Conservation (phyloP, 2,113 vertebrate genomes). For the Dendrocopos noguchii region DNA sequence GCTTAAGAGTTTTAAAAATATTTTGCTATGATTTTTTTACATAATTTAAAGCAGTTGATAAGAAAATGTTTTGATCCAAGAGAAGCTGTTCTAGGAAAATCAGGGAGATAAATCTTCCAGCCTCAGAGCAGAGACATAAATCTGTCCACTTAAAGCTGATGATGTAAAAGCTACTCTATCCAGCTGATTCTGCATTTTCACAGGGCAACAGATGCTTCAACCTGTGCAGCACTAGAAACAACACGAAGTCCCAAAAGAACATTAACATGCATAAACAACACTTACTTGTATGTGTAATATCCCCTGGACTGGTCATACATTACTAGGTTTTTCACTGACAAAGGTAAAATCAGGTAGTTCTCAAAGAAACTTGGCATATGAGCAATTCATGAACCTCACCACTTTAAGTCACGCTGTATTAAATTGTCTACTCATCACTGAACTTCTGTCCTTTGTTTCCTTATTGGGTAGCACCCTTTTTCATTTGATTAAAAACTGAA, state of each 20-base stretch:
- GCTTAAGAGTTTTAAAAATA: background rate
- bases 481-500: background rate
- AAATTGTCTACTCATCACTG: background rate
- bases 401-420: background rate
- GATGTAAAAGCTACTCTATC: slow-evolving; percentile 25
- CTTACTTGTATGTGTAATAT: slow-evolving; percentile 29
- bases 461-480: background rate
- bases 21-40: background rate
- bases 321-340: background rate
- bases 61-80: slow-evolving; percentile 35
- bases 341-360: background rate
- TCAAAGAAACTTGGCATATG: background rate
- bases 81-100: background rate
- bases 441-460: background rate
- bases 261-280: slow-evolving; percentile 6
- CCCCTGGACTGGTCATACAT: background rate
- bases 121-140: slow-evolving; percentile 8
- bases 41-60: slow-evolving; percentile 15
- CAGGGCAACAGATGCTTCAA: slow-evolving; percentile 12
- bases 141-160: slow-evolving; percentile 13
- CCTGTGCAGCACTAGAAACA: slow-evolving; percentile 12
- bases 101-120: slow-evolving; percentile 6
- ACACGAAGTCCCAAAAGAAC: slow-evolving; percentile 5
- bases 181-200: slow-evolving; percentile 46
- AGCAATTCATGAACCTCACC: background rate